Evolutionary conservation across 1,140 invertebrate genomes (phyloP).

Genomic region (Neotoxoptera formosana): DNA sequence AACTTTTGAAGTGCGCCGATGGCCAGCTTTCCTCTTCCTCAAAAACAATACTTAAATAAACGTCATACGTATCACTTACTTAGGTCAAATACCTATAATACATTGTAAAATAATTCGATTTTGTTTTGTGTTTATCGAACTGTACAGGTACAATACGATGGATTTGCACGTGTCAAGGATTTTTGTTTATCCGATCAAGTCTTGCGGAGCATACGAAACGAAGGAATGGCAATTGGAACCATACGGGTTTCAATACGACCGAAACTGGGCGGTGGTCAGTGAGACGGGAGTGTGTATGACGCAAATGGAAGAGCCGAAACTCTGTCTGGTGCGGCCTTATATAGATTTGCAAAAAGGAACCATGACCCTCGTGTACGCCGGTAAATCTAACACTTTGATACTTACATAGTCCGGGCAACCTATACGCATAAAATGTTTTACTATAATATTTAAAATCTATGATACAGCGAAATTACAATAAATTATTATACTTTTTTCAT

Average conservation of each 20-base stretch:
- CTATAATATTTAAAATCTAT: background rate
- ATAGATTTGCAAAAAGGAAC: slow-evolving; percentile 71
- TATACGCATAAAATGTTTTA: background rate
- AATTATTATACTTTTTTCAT: too few relatives aligned
- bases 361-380: slow-evolving; percentile 75
- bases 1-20: background rate
- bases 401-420: too few relatives aligned
- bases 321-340: slow-evolving; percentile 82
- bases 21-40: background rate
- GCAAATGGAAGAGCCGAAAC: slow-evolving; percentile 82
- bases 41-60: background rate
- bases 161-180: slow-evolving; percentile 68
- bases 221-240: slow-evolving; percentile 62
- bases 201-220: slow-evolving; percentile 82
- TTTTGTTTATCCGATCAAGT: slow-evolving; percentile 93
- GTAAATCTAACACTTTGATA: slow-evolving; percentile 64
- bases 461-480: background rate
- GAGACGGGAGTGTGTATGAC: slow-evolving; percentile 80
- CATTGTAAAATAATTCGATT: background rate
- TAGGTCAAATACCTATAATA: background rate
- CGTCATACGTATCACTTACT: background rate
- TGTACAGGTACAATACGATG: slow-evolving; percentile 1
- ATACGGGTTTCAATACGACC: slow-evolving; percentile 85
- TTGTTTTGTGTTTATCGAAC: background rate
- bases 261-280: slow-evolving; percentile 91